These are phyloP conservation scores for Falco rusticolus DNA, from an alignment of 2,797 vertebrate genomes.

Conservation along the genomic window DNA sequence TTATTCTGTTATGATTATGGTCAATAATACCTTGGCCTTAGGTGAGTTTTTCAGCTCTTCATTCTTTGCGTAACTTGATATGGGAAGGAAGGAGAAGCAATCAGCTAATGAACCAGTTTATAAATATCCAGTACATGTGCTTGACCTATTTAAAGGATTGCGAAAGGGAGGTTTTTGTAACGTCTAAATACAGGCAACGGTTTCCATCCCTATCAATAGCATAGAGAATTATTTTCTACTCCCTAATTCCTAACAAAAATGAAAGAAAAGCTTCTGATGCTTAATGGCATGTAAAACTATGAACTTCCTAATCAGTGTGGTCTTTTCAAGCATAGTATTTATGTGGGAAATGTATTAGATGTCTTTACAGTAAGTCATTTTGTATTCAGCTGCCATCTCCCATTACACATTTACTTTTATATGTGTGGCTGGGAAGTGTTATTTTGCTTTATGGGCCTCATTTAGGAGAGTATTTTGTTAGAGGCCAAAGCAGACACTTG, in stretches of 20 bases:
- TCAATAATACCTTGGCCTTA: neutral
- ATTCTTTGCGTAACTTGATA: neutral
- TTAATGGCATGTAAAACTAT: neutral
- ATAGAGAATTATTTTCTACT: neutral
- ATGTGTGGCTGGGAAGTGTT: neutral
- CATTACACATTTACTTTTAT: neutral
- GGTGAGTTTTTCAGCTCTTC: neutral
- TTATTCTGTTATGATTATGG: neutral
- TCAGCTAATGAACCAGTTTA: neutral
- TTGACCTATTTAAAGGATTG: neutral
- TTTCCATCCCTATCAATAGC: neutral
- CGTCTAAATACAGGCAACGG: neutral
- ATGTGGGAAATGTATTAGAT: neutral
- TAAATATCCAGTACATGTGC: neutral
- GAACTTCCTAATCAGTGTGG: neutral
- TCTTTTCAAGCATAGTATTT: neutral
- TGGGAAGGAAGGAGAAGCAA: neutral
- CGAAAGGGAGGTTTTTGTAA: neutral
- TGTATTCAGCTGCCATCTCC: neutral
- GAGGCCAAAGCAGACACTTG: neutral
- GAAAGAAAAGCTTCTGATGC: neutral
- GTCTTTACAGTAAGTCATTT: neutral
- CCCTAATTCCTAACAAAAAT: neutral
- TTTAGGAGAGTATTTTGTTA: neutral
- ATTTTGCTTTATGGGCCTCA: neutral